A percentile compares a stretch with the other conserved stretches of the same genome.
These are phyloP conservation scores for Aix galericulata DNA, from an alignment of 2,113 vertebrate genomes.

Conservation along the genomic window DNA sequence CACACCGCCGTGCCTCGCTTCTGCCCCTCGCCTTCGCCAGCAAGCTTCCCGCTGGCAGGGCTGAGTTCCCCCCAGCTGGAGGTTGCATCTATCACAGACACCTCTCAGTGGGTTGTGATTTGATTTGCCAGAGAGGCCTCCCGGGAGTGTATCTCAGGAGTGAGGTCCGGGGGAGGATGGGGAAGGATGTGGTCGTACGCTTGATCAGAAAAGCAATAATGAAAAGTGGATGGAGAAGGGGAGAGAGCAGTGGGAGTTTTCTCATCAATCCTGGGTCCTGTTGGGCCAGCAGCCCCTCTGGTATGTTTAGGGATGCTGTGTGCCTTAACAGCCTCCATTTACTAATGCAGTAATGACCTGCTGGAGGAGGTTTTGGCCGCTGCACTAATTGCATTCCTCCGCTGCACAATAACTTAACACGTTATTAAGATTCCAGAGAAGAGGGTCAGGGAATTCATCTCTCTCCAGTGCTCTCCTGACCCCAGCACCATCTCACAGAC, in stretches of 20 bases:
- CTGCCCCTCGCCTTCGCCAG: not conserved
- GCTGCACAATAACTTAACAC: constrained; percentile 79
- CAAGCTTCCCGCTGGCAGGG: not conserved
- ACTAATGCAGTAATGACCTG: constrained; percentile 74
- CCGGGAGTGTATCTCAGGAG: constrained; percentile 28
- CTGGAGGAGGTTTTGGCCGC: constrained; percentile 69
- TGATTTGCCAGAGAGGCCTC: constrained; percentile 56
- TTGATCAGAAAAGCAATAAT: constrained; percentile 71
- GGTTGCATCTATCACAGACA: constrained; percentile 22
- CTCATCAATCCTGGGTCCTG: constrained; percentile 73
- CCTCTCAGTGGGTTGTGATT: constrained; percentile 40
- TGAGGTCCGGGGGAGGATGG: constrained; percentile 54
- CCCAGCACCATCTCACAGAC: constrained; percentile 19
- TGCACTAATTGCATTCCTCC: constrained; percentile 76
- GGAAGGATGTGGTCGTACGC: constrained; percentile 64
- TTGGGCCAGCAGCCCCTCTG: constrained; percentile 68
- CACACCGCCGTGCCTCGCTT: not conserved
- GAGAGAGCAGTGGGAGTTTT: constrained; percentile 72
- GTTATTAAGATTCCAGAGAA: constrained; percentile 81
- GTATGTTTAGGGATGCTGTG: constrained; percentile 73
- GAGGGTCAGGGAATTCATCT: constrained; percentile 77
- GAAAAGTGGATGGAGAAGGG: constrained; percentile 67
- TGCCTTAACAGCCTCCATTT: constrained; percentile 73
- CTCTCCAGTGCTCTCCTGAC: constrained; percentile 55
- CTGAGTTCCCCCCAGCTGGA: constrained; percentile 21